Conservation (phyloP, 2,113 vertebrate species). For the Mastomys coucha region DNA sequence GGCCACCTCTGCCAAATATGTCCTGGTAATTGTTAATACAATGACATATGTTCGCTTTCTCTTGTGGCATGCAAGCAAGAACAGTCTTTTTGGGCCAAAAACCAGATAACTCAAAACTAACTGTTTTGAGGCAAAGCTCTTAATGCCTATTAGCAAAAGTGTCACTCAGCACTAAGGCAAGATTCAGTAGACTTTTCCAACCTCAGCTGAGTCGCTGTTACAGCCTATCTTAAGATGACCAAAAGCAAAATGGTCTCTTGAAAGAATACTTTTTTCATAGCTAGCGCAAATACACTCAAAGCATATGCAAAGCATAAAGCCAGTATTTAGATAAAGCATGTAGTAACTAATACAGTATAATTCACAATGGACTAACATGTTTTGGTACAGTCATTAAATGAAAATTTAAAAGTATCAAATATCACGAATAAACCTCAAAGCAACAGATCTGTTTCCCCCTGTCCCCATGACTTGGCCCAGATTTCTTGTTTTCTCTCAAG, state of each 20-base stretch:
- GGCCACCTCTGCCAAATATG: too few relatives aligned
- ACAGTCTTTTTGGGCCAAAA: conserved; percentile 1
- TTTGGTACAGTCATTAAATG: conserved; percentile 29
- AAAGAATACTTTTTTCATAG: conserved; percentile 17
- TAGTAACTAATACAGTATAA: neutral
- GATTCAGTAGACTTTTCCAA: conserved; percentile 17
- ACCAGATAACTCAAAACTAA: neutral
- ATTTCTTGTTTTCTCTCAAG: conserved; percentile 23
- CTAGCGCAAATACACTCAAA: neutral
- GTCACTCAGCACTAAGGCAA: neutral
- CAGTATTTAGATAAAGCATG: neutral
- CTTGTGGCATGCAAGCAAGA: neutral
- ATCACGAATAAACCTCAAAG: conserved; percentile 55
- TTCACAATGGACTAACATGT: conserved; percentile 6
- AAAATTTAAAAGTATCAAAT: conserved; percentile 8
- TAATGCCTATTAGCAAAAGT: neutral
- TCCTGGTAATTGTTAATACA: neutral
- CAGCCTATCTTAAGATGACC: neutral
- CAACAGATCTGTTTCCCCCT: neutral
- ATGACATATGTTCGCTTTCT: neutral
- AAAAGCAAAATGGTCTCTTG: conserved; percentile 5
- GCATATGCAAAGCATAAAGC: neutral
- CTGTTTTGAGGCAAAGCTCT: conserved; percentile 4
- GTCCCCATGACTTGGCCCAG: neutral
- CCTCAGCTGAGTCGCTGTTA: neutral